Base-by-base conservation (phyloP, 2,888 invertebrate species). In the Clivina fossor region DNA sequence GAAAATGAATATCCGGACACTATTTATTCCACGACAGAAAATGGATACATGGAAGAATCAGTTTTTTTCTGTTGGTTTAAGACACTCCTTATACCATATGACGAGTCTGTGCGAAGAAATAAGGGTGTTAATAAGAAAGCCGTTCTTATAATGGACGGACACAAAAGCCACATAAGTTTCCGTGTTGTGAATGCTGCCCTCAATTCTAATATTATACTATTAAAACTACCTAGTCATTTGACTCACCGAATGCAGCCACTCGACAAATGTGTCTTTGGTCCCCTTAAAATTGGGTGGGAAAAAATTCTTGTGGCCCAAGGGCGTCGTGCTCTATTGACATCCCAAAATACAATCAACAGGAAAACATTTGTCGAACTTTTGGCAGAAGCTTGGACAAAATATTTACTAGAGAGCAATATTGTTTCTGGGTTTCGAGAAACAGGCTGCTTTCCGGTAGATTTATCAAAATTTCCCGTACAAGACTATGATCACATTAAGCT, bases 371-470 rank as follows among this genome's bases (percentile, higher is more conserved):
- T 32, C 32, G 32, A 32, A 32, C 32, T 32, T 11, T 32, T 32
- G 32, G 32, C n/a, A n/a, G 32, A 32, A 32, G 32, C 32, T 32
- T 32, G 32, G 32, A 32, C 11, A 13, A 32, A n/a, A 32, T 32
- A 32, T 32, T 32, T 32, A 32, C 32, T n/a, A 11, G 32, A 32
- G 13, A 32, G 32, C 32, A 32, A 32, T 32, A 32, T 32, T 32
- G n/a, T 32, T 32, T 32, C 32, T 32, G 32, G 32, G 32, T 32
- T 32, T n/a, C 32, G 32, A 32, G n/a, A 32, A 32, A 32, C 32
- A 32, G 32, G 32, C 32, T 32, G 32, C n/a, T 32, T 32, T 13
- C 32, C 4, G n/a, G 32, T 32, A 32, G 32, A 32, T 32, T 4
- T 4, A 32, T 32, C 32, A 32, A 32, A 32, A 32, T 32, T 32